Base-by-base conservation (phyloP, 1,140 invertebrate species). In the Leucophenga varia region DNA sequence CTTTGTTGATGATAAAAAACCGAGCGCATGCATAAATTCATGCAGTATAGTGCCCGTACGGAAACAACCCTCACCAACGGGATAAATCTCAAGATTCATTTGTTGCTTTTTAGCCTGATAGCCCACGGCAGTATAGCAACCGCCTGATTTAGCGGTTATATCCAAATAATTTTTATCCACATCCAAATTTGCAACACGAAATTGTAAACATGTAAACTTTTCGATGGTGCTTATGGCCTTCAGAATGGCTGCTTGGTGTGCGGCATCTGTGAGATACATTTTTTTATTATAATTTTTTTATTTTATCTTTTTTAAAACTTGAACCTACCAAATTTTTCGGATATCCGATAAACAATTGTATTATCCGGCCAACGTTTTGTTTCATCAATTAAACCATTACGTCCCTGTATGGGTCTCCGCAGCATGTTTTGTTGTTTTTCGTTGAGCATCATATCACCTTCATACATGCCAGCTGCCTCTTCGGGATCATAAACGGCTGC, bases 1-100 rank as follows among this genome's bases (percentile, higher is more conserved):
- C 80, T 81, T 61, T 87, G 84, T 52, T 86, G 79, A 53, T 87
- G 79, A 56, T 76, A 79, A 52, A 83, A n/a, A 83, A 2, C 84
- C 83, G 14, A 83, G 54, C 0, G 81, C 79, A 49, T 88, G 86
- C 57, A 87, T 77, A 8, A 88, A 69, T 69, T 88, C 86, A 47
- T 89, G 86, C 10, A 86, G 75, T 7, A 87, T 75, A 0, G 80
- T 81, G 5, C 80, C 80, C 28, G 79, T 75, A 0, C 77, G 64
- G 41, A 82, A 80, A 50, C 81, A 82, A 3, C 78, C 80, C 16
- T 76, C 72, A 0, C 76, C 76, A 12, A 72, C 21, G 0, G 68
- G 68, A 52, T 64, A 72, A 2, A 64, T 47, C 30, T 72, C 77
- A 34, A 82, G 50, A 41, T 82, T 82, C 52, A 82, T 64, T 35